Conservation (phyloP, 1,140 invertebrate species). For the Kradibia gibbosae region DNA sequence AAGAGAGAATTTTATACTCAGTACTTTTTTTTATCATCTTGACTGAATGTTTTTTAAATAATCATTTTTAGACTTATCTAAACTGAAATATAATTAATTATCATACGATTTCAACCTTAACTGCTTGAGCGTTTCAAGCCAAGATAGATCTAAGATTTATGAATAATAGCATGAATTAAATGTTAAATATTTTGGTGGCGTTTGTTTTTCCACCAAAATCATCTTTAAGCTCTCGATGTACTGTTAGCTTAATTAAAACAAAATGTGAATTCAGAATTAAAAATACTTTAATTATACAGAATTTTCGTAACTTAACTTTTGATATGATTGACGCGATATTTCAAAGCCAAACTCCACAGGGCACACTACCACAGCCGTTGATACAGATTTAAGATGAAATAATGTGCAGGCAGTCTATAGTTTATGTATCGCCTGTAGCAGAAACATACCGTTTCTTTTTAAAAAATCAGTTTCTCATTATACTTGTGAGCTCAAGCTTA, state of each 20-base stretch:
- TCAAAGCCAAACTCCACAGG: not conserved
- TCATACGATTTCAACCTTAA: no score
- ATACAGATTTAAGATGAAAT: constrained; percentile 13
- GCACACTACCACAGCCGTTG: not conserved
- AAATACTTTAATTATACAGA: not conserved
- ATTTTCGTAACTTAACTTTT: not conserved
- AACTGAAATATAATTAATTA: not conserved
- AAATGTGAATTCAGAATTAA: not conserved
- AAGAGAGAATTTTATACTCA: no score
- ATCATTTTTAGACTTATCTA: not conserved
- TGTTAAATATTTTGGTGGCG: not conserved
- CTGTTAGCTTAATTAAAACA: not conserved
- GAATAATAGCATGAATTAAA: not conserved
- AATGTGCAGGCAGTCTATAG: not conserved
- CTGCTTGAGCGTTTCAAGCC: no score
- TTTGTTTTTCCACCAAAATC: not conserved
- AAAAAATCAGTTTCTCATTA: not conserved
- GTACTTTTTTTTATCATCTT: not conserved
- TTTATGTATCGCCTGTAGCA: not conserved
- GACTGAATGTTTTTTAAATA: not conserved
- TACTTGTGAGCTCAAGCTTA: not conserved
- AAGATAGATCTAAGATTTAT: not conserved
- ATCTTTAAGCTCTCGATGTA: not conserved
- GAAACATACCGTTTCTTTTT: not conserved
- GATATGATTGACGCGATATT: not conserved